Percentiles rank a stretch among this genome's conserved stretches.
These are phyloP conservation scores for Drepana arcuata DNA, from an alignment of 1,140 invertebrate species.

Conservation along the genomic window DNA sequence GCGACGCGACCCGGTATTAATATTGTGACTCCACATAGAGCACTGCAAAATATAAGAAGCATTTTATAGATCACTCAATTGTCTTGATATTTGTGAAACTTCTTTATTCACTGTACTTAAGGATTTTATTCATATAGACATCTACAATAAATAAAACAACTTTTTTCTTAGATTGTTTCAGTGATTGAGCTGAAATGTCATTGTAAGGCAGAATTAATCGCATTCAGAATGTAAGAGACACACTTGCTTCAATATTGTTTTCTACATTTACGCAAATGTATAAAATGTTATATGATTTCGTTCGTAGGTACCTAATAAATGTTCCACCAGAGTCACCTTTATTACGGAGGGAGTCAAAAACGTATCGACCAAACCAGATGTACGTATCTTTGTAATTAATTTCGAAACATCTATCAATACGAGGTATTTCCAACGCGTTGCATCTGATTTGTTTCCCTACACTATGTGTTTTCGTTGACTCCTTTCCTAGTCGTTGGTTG, in stretches of 20 bases:
- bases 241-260: too few relatives aligned
- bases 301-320: too few relatives aligned
- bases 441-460: constrained; percentile 20
- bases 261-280: too few relatives aligned
- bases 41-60: constrained; percentile 17
- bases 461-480: constrained; percentile 41
- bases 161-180: constrained; percentile 4
- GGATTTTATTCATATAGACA: background rate
- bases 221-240: too few relatives aligned
- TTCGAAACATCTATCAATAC: background rate
- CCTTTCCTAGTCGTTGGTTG: constrained; percentile 45
- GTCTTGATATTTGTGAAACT: background rate
- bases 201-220: too few relatives aligned
- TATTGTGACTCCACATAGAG: constrained; percentile 62
- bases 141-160: background rate
- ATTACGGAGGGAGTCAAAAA: too few relatives aligned
- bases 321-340: too few relatives aligned
- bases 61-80: too few relatives aligned
- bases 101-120: background rate
- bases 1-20: constrained; percentile 69
- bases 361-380: constrained; percentile 1
- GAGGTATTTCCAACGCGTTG: background rate
- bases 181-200: constrained; percentile 1
- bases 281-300: too few relatives aligned
- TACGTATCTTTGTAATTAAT: background rate